These are phyloP conservation scores for Dusona sp. DNA, from an alignment of 2,888 invertebrate species.

Conservation along the genomic window DNA sequence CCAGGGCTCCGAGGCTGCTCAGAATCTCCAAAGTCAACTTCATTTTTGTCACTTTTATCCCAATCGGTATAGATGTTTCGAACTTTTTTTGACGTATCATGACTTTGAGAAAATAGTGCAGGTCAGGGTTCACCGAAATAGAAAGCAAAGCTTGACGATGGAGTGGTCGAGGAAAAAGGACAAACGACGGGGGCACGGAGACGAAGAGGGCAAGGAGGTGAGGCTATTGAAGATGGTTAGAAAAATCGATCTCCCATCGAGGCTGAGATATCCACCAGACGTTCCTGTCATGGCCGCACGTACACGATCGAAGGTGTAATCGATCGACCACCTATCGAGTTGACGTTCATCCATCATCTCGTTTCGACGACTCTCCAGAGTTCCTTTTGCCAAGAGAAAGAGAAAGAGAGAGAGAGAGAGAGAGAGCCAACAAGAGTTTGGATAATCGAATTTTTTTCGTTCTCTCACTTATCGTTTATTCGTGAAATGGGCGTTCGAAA, in stretches of 20 bases:
- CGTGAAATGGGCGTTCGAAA: conserved; percentile 4
- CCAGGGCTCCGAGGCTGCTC: neutral
- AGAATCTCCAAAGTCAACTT: neutral
- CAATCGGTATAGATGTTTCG: neutral
- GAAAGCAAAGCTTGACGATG: conserved; percentile 18
- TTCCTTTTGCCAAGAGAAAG: conserved; percentile 37
- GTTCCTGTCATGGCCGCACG: conserved; percentile 61
- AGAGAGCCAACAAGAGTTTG: too few species aligned
- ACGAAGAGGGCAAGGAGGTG: conserved; percentile 13
- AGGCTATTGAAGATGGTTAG: conserved; percentile 27
- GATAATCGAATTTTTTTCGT: conserved; percentile 70
- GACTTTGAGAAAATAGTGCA: conserved; percentile 24
- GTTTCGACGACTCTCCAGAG: conserved; percentile 68
- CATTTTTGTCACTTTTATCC: neutral
- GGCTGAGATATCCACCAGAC: conserved; percentile 53
- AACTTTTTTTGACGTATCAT: conserved; percentile 5
- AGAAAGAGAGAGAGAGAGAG: neutral
- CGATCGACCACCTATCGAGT: conserved; percentile 72
- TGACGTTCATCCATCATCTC: conserved; percentile 70
- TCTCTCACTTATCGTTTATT: conserved; percentile 16
- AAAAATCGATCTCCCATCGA: conserved; percentile 63
- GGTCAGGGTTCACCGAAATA: conserved; percentile 45
- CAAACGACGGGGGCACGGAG: neutral
- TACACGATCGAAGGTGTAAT: conserved; percentile 70
- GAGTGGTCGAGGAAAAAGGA: conserved; percentile 15